Evolutionary conservation across 1,140 invertebrate species (phyloP).

Genomic region (Drosophila carrolli): DNA sequence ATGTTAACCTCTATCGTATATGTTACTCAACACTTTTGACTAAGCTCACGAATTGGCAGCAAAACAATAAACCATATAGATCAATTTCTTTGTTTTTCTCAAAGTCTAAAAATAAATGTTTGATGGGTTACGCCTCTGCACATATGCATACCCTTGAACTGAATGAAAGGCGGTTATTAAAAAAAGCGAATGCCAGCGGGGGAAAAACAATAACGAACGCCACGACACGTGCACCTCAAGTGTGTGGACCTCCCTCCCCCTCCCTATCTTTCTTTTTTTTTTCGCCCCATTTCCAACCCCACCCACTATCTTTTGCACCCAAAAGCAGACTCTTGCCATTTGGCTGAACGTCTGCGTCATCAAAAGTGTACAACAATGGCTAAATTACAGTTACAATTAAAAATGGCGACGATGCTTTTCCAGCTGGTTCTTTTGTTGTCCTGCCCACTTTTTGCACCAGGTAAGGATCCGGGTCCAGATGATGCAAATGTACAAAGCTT

Average conservation of each 20-base stretch:
- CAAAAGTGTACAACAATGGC: slow-evolving; percentile 79
- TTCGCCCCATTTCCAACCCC: not conserved
- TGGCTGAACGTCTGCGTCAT: slow-evolving; percentile 63
- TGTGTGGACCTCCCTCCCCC: slow-evolving; percentile 1
- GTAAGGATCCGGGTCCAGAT: slow-evolving; percentile 12
- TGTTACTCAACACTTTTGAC: too few species aligned
- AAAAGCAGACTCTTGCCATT: slow-evolving; percentile 37
- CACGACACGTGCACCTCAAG: slow-evolving; percentile 58
- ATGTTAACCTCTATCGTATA: too few species aligned
- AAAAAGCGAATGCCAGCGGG: slow-evolving; percentile 6
- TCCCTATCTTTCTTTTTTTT: not conserved
- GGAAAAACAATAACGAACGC: slow-evolving; percentile 36
- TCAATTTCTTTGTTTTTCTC: slow-evolving; percentile 12
- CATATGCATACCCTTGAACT: slow-evolving; percentile 34
- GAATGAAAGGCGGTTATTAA: not conserved
- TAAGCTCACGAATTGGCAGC: not conserved
- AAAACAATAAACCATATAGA: not conserved
- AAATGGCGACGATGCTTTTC: slow-evolving; percentile 69
- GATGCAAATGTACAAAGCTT: slow-evolving; percentile 35
- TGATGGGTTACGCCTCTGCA: not conserved
- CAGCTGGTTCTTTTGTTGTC: slow-evolving; percentile 56
- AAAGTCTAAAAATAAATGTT: slow-evolving; percentile 16
- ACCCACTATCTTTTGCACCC: slow-evolving; percentile 17
- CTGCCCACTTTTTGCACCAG: not conserved
- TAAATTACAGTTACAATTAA: slow-evolving; percentile 84